Conservation (phyloP, 92 coral and sea anemone species). For the Epizoanthus stellaris region DNA sequence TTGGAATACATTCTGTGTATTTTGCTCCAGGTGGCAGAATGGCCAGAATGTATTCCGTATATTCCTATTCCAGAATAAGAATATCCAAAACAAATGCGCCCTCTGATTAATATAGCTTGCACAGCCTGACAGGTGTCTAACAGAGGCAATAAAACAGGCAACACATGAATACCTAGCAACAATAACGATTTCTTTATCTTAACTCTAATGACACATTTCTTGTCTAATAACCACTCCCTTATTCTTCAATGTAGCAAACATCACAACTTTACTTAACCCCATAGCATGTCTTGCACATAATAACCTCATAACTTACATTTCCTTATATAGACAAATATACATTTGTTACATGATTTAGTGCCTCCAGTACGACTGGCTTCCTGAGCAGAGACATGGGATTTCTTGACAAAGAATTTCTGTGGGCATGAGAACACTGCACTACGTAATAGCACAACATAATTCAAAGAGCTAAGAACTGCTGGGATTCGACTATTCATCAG, state of each 20-base stretch:
- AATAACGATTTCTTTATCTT: not conserved
- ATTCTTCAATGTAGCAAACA: not conserved
- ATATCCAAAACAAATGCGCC: too few relatives aligned
- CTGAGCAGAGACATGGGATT: not conserved
- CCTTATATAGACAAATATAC: not conserved
- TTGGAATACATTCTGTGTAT: too few relatives aligned
- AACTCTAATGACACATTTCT: not conserved
- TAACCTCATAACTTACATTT: not conserved
- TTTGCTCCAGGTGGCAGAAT: too few relatives aligned
- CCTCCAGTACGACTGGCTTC: conserved; percentile 35
- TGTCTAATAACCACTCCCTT: not conserved
- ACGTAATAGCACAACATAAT: not conserved
- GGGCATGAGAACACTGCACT: not conserved
- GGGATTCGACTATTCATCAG: conserved; percentile 77
- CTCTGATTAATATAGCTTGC: too few relatives aligned
- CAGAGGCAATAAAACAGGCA: conserved; percentile 15
- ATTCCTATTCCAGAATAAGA: too few relatives aligned
- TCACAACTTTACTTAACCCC: not conserved
- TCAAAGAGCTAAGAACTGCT: not conserved
- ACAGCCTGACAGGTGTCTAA: not conserved
- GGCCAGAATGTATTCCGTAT: too few relatives aligned
- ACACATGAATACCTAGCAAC: not conserved
- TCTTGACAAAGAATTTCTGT: not conserved
- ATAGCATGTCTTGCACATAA: not conserved
- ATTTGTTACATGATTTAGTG: conserved; percentile 4